phyloP scores from a whole-genome alignment of 2,113 vertebrate species.

The Caranx ignobilis region DNA sequence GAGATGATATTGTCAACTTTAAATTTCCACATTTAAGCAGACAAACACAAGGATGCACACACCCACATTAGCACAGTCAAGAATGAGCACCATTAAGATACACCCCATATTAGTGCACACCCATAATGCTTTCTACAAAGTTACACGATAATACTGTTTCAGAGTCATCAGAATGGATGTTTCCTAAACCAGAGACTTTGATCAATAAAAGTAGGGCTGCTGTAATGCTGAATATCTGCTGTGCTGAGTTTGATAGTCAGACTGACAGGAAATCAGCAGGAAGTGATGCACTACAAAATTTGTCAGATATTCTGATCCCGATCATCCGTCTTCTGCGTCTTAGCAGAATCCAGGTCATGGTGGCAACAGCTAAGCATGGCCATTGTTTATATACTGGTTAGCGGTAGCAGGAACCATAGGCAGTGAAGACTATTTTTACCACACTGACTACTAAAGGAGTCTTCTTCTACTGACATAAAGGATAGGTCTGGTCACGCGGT shows the following conservation, averaged over 20 bases:
- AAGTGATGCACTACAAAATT: neutral
- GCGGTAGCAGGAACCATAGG: neutral
- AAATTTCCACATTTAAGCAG: conserved; percentile 35
- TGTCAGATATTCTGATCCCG: too few relatives aligned
- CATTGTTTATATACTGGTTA: neutral
- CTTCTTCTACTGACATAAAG: neutral
- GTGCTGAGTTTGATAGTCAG: neutral
- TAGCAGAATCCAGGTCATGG: neutral
- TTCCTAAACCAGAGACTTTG: conserved; percentile 29
- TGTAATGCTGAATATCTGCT: neutral
- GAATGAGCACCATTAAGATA: conserved; percentile 60
- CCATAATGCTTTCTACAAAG: conserved; percentile 43
- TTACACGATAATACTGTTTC: conserved; percentile 25
- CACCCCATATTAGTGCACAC: conserved; percentile 42
- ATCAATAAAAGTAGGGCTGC: conserved; percentile 31
- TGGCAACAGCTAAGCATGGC: neutral
- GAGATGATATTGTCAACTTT: conserved; percentile 15
- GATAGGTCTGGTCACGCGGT: neutral
- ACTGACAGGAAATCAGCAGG: neutral
- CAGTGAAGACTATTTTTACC: conserved; percentile 4
- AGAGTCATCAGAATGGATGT: conserved; percentile 42
- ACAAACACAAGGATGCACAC: conserved; percentile 11
- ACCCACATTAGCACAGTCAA: conserved; percentile 28
- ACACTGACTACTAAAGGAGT: neutral
- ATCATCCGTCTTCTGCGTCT: neutral